Base-by-base conservation (phyloP, 1,140 invertebrate genomes). In the Bathynomus jamesi region DNA sequence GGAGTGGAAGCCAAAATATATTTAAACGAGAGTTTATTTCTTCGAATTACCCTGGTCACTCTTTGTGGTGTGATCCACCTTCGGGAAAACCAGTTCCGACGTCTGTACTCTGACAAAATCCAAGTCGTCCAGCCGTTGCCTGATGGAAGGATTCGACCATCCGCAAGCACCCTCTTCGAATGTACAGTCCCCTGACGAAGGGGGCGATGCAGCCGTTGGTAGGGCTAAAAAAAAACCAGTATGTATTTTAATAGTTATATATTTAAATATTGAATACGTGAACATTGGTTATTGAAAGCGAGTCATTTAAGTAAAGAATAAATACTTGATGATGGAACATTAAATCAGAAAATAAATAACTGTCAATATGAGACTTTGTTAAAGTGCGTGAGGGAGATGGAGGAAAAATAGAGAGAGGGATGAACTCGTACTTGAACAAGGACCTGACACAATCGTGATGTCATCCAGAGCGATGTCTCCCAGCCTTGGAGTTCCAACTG, bases 381-480 rank as follows among this genome's bases (percentile, higher is more conserved):
- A n/a, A n/a, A n/a, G n/a, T n/a, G n/a, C n/a, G n/a, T n/a, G n/a
- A n/a, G n/a, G n/a, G n/a, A n/a, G n/a, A n/a, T n/a, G n/a, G n/a
- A n/a, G n/a, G n/a, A n/a, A n/a, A n/a, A n/a, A n/a, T n/a, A n/a
- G n/a, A n/a, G n/a, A n/a, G n/a, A n/a, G n/a, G n/a, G n/a, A n/a
- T 86, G n/a, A n/a, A 86, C 3, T 83, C 82, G 71, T 82, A 86
- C 76, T 88, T 86, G 88, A 87, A 80, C 88, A 89, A 69, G 85
- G 82, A 67, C 88, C 89, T 46, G 84, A 86, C 21, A 85, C 83
- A 40, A 90, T 84, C 4, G 89, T 86, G 27, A 91, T 84, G 72
- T 90, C 89, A 80, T 91, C 89, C 13, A 91, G 84, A 13, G 89
- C 89, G 76, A 90, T 89, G 76, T 90, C 88, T 24, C 89, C 89